Percentiles rank a stretch among this genome's conserved stretches.
Evolutionary conservation across 2,888 invertebrate species (phyloP).

Genomic region (Hydraecia micacea): DNA sequence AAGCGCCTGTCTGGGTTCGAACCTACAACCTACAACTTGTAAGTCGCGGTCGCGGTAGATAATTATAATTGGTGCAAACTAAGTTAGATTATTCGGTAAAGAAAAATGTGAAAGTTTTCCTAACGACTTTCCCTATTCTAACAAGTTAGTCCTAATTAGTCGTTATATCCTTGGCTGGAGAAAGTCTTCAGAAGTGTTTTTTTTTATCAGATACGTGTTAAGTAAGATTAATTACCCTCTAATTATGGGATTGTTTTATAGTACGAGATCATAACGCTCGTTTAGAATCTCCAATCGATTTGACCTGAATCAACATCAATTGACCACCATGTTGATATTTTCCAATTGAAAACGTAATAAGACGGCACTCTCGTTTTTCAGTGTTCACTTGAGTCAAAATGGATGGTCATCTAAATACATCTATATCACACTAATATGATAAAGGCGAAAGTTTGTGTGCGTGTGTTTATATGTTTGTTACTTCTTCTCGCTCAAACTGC

Average conservation of each 20-base stretch:
- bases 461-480: too few species aligned
- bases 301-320: slow-evolving; percentile 2
- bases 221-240: slow-evolving; percentile 28
- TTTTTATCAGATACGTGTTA: slow-evolving; percentile 5
- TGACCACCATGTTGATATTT: neutral
- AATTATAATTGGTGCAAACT: too few species aligned
- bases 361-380: neutral
- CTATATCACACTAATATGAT: too few species aligned
- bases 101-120: slow-evolving; percentile 18
- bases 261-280: neutral
- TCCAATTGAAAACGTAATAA: neutral
- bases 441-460: too few species aligned
- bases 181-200: neutral
- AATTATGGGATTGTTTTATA: slow-evolving; percentile 2
- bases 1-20: too few species aligned
- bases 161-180: neutral
- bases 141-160: slow-evolving; percentile 20
- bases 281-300: neutral
- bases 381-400: neutral
- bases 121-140: slow-evolving; percentile 21
- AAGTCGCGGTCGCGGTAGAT: too few species aligned
- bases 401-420: neutral
- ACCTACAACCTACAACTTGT: too few species aligned
- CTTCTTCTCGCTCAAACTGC: too few species aligned
- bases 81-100: neutral